Base-by-base conservation (phyloP, 2,113 vertebrate genomes). In the Platichthys flesus region DNA sequence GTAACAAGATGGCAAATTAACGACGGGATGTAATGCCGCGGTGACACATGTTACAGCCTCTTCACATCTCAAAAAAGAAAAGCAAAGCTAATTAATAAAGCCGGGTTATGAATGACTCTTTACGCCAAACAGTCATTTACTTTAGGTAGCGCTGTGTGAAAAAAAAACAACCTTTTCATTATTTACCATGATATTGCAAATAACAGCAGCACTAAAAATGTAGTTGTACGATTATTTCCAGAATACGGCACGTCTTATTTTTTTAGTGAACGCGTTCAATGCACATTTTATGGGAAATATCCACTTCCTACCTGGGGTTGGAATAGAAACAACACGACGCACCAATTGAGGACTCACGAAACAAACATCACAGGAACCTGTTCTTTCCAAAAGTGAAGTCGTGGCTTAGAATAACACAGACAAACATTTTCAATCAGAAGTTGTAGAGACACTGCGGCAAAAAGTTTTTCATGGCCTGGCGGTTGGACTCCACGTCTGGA, bases 1-100 rank as follows among this genome's bases (percentile, higher is more conserved):
- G 54, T 73, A 81, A 79, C 45, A 67, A 68, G 74, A 77, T 61
- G 31, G 58, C 31, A 82, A 80, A 79, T 75, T 66, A 86, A 86
- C 83, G 65, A 81, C 37, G 62, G 42, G 9, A 58, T 62, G 26
- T 81, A 70, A 60, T 77, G 58, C 81, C n/a, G 65, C n/a, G 13
- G 16, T 77, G 75, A 79, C 61, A 61, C 66, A 16, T 58, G 62
- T 75, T 76, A 54, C n/a, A 18, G 52, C 40, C 26, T 64, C 57
- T 21, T 23, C 42, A 24, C 24, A 23, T 28, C 49, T 16, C 5
- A 20, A 42, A 40, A 51, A 51, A 72, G 70, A 63, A 21, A 56
- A 40, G 61, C 35, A 75, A 73, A 63, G 5, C 24, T 52, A 73
- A 78, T 74, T 20, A 66, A 76, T 59, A 14, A 42, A 55, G 35